These are phyloP conservation scores for Prionailurus bengalensis DNA, from an alignment of 2,113 vertebrate genomes.

Conservation along the genomic window DNA sequence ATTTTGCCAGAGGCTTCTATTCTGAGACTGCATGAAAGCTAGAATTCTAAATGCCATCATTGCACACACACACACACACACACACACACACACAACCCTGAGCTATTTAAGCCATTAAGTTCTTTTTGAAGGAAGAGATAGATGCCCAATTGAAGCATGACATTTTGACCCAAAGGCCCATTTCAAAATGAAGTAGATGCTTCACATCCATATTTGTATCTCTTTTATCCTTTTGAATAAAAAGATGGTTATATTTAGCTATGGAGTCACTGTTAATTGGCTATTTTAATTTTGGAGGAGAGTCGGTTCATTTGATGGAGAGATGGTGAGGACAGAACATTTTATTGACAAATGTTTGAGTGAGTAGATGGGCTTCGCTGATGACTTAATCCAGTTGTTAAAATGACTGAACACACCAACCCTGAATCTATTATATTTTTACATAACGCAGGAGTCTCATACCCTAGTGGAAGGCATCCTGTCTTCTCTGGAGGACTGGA, in stretches of 20 bases:
- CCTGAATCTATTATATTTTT: conserved; percentile 11
- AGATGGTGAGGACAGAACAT: not conserved
- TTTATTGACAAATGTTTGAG: not conserved
- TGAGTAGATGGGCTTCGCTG: not conserved
- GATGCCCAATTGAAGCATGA: conserved; percentile 13
- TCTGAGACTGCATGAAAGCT: conserved; percentile 50
- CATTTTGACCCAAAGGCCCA: conserved; percentile 56
- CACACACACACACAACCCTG: not conserved
- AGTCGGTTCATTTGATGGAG: not conserved
- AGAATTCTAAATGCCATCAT: conserved; percentile 55
- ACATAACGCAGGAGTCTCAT: not conserved
- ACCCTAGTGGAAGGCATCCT: not conserved
- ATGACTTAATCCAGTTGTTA: conserved; percentile 47
- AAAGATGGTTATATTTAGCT: conserved; percentile 34
- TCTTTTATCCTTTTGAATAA: not conserved
- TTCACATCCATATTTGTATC: conserved; percentile 31
- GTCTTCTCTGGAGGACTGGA: not conserved
- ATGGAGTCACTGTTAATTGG: conserved; percentile 4
- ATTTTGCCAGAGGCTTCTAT: conserved; percentile 60
- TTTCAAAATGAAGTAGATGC: conserved; percentile 53
- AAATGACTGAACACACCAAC: conserved; percentile 19
- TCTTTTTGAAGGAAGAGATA: conserved; percentile 63
- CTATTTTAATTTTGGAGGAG: conserved; percentile 31
- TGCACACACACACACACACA: conserved; percentile 32
- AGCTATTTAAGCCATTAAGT: conserved; percentile 36